These are phyloP conservation scores for Xenentodon cancila DNA, from an alignment of 2,797 vertebrate genomes.

Conservation along the genomic window DNA sequence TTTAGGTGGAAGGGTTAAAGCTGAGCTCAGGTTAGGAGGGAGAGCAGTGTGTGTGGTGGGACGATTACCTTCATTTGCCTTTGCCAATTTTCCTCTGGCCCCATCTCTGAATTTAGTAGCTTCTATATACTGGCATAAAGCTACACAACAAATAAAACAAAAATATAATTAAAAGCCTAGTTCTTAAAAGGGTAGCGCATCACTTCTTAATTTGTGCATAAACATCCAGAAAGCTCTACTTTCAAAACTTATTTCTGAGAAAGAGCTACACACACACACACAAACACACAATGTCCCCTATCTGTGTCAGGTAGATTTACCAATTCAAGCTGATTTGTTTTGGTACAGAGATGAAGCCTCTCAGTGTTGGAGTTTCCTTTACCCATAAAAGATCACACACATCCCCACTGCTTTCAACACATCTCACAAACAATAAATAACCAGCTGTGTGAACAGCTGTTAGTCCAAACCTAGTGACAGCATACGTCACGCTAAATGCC, in stretches of 20 bases:
- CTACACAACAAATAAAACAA: constrained; percentile 98
- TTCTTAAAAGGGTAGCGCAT: constrained; percentile 60
- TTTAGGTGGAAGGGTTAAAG: constrained; percentile 84
- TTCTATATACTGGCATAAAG: constrained; percentile 99
- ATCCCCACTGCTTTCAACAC: constrained; percentile 27
- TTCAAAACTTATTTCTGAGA: constrained; percentile 53
- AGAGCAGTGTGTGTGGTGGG: constrained; percentile 74
- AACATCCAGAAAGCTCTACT: constrained; percentile 52
- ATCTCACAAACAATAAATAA: constrained; percentile 2
- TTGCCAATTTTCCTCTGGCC: constrained; percentile 92
- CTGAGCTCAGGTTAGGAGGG: constrained; percentile 79
- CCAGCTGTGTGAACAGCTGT: constrained; percentile 6
- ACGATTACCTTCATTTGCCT: constrained; percentile 95
- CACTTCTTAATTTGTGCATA: constrained; percentile 65
- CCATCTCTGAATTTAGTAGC: constrained; percentile 98
- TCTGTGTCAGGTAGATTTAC: constrained; percentile 36
- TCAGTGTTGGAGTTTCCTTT: constrained; percentile 23
- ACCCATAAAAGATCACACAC: constrained; percentile 34
- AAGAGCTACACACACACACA: constrained; percentile 30
- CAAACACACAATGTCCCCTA: constrained; percentile 12
- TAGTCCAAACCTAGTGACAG: not conserved
- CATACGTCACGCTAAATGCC: constrained; percentile 6
- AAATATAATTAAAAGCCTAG: constrained; percentile 82
- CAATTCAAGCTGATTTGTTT: constrained; percentile 37
- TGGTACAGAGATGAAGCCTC: constrained; percentile 18